phyloP scores from a whole-genome alignment of 1,140 invertebrate genomes.

The Nasonia vitripennis region DNA sequence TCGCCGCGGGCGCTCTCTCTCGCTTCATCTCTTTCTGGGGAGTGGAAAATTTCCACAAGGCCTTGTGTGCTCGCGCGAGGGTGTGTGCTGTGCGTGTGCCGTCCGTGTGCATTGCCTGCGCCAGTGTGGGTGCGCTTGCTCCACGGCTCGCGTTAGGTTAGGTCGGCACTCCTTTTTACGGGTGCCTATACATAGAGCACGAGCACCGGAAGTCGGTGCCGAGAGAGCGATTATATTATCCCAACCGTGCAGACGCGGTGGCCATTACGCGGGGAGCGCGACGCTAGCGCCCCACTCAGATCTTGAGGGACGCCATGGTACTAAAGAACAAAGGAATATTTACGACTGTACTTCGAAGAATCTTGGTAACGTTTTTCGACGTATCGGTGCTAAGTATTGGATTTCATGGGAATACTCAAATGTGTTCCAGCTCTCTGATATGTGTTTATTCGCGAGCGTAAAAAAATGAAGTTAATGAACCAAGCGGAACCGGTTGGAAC shows the following conservation, averaged over 20 bases:
- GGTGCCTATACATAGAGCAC: constrained; percentile 33
- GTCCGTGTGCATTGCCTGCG: neutral
- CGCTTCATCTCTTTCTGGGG: constrained; percentile 39
- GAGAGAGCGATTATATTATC: neutral
- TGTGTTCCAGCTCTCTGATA: no score
- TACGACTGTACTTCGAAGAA: neutral
- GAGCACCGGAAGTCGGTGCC: constrained; percentile 55
- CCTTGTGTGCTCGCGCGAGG: constrained; percentile 36
- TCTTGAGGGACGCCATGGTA: constrained; percentile 36
- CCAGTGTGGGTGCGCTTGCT: constrained; percentile 1
- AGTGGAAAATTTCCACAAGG: constrained; percentile 72
- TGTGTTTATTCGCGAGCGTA: no score
- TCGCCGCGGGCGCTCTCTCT: neutral
- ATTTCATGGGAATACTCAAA: no score
- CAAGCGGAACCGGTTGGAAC: no score
- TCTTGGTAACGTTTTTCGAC: neutral
- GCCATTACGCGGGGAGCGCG: neutral
- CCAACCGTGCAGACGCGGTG: neutral
- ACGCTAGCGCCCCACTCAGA: constrained; percentile 10
- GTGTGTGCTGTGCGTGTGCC: neutral
- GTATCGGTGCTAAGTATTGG: neutral
- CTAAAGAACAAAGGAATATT: constrained; percentile 23
- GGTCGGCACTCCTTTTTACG: neutral
- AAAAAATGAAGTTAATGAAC: no score
- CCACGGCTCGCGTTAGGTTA: constrained; percentile 54